These are phyloP conservation scores for Holacanthus passer DNA, from an alignment of 2,113 vertebrate genomes.

Conservation along the genomic window DNA sequence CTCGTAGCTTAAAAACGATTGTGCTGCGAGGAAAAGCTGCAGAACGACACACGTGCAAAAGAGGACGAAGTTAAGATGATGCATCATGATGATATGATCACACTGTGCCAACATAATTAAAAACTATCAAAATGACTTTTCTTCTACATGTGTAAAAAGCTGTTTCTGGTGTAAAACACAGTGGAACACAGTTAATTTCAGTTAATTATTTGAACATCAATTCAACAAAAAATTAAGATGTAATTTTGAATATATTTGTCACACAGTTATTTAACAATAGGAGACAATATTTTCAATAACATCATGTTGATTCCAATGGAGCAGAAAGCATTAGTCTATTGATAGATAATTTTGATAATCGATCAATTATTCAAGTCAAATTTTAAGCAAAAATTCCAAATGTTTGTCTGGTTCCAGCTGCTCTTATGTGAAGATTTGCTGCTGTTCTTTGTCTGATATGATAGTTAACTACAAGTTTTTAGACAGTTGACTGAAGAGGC, in stretches of 20 bases:
- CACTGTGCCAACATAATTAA: not conserved
- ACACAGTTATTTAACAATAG: not conserved
- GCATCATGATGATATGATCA: not conserved
- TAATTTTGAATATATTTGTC: not conserved
- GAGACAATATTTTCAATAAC: not conserved
- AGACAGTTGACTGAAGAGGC: not conserved
- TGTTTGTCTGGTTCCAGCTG: not conserved
- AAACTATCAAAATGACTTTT: not conserved
- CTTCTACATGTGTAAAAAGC: not conserved
- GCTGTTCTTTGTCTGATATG: not conserved
- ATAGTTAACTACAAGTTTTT: not conserved
- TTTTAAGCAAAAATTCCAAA: not conserved
- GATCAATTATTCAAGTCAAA: not conserved
- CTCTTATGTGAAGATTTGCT: no score
- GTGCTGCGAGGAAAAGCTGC: not conserved
- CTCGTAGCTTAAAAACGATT: not conserved
- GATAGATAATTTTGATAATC: not conserved
- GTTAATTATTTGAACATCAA: not conserved
- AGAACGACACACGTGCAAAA: no score
- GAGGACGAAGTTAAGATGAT: not conserved
- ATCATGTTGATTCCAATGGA: not conserved
- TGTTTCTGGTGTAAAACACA: not conserved
- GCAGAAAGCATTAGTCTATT: not conserved
- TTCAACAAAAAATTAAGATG: not conserved
- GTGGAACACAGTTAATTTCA: no score